Base-by-base conservation (phyloP, 2,797 vertebrate species). In the Monodelphis domestica region DNA sequence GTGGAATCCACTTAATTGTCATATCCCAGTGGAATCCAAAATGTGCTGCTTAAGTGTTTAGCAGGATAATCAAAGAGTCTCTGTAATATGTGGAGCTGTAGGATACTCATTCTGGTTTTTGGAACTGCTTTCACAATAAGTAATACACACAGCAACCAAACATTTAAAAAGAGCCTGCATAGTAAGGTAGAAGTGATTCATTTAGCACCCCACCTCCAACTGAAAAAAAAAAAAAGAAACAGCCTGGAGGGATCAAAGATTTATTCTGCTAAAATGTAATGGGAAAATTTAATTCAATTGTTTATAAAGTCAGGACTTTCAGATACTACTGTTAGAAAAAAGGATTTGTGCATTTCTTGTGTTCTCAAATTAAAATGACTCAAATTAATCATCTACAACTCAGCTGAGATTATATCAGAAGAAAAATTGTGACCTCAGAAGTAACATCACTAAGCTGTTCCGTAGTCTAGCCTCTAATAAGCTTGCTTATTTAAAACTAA, bases 11-110 rank as follows among this genome's bases (percentile, higher is more conserved):
- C 33, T 95, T 93, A 53, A 94, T 93, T 96, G 54, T 90, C n/a
- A 53, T 90, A 53, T 97, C 90, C 87, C 90, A 53, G 7, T 89
- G 51, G 91, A 97, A 93, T 92, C 59, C 78, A 84, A 88, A 91
- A 90, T 54, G 45, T 70, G 52, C 51, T 53, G 50, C 14, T 52
- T 93, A 93, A 93, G 51, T 88, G 91, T 91, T 92, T 90, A 78
- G 52, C 4, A 53, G 55, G 95, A 0, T 90, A 91, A 92, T 91
- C 94, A 89, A 45, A 63, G 30, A 88, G 24, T 94, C 33, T 84
- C 92, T 89, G 89, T 91, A 30, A 57, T 78, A 89, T 3, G 1
- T 12, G 21, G 26, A 88, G 33, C 87, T 3, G 51, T 52, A 88
- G 87, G 53, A 53, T 78, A 91, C 78, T 78, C 33, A 33, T 88